A percentile compares a stretch with the other conserved stretches of the same genome.
Conservation (phyloP, 2,113 vertebrate genomes). For the Trogon melanurus region DNA sequence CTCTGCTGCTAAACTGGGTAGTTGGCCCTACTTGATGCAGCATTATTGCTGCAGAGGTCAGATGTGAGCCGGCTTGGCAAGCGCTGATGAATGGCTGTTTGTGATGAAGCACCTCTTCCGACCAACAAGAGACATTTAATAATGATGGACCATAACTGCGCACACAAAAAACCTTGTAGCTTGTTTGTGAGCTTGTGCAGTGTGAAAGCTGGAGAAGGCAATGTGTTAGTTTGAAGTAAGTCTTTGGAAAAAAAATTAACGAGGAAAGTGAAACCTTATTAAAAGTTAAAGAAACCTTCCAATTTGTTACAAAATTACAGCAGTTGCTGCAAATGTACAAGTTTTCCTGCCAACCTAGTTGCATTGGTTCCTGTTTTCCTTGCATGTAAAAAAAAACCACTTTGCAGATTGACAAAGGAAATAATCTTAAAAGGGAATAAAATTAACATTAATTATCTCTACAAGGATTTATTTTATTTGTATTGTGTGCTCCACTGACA, state of each 20-base stretch:
- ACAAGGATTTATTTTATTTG: neutral
- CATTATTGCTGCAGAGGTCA: conserved; percentile 97
- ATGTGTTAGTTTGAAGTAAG: neutral
- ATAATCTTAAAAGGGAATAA: neutral
- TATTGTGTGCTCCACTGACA: neutral
- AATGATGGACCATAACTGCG: conserved; percentile 90
- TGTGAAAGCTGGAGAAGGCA: neutral
- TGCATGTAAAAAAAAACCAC: neutral
- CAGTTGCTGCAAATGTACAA: accelerated
- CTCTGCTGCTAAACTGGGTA: conserved; percentile 92
- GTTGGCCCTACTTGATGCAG: conserved; percentile 96
- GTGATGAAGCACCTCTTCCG: conserved; percentile 88
- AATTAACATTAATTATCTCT: neutral
- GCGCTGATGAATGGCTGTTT: conserved; percentile 93
- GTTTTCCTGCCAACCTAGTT: neutral
- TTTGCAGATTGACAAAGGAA: neutral
- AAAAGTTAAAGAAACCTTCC: neutral
- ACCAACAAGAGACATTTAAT: conserved; percentile 92
- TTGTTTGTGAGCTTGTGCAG: conserved; percentile 57
- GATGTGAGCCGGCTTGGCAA: conserved; percentile 86
- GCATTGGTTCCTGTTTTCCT: neutral
- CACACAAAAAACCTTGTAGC: conserved; percentile 69
- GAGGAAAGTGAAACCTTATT: neutral
- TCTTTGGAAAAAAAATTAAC: neutral
- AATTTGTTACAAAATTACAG: neutral